Evolutionary conservation across 2,888 invertebrate genomes (phyloP).

Genomic region (Cataglyphis albicans): DNA sequence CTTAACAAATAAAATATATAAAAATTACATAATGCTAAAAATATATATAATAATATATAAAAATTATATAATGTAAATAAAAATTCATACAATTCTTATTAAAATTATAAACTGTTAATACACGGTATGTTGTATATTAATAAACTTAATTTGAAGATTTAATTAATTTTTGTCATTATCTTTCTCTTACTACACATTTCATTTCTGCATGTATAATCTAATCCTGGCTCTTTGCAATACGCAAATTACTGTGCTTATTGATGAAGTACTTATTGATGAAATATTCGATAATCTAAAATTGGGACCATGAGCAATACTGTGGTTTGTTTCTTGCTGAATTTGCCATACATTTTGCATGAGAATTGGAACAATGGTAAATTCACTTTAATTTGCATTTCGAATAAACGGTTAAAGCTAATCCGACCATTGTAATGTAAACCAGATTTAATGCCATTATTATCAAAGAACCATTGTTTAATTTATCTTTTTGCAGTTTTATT

Average conservation of each 20-base stretch:
- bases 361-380: constrained; percentile 12
- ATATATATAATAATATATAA: background rate
- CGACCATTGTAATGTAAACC: constrained; percentile 9
- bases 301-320: background rate
- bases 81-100: background rate
- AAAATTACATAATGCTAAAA: background rate
- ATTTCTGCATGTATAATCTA: constrained; percentile 24
- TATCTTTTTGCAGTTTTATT: constrained; percentile 2
- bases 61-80: background rate
- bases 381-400: constrained; percentile 47
- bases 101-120: constrained; percentile 1
- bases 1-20: background rate
- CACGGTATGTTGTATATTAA: background rate
- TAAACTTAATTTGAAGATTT: background rate
- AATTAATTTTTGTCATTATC: background rate
- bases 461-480: constrained; percentile 22
- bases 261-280: background rate
- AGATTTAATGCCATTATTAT: constrained; percentile 18
- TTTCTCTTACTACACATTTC: constrained; percentile 17
- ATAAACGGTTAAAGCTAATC: constrained; percentile 23
- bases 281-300: constrained; percentile 30
- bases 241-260: background rate
- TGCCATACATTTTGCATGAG: constrained; percentile 33
- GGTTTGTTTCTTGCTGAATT: constrained; percentile 26
- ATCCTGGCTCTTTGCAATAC: background rate